A percentile compares a stretch with the other conserved stretches of the same genome.
These are phyloP conservation scores for Caranx ignobilis DNA, from an alignment of 2,113 vertebrate genomes.

Conservation along the genomic window DNA sequence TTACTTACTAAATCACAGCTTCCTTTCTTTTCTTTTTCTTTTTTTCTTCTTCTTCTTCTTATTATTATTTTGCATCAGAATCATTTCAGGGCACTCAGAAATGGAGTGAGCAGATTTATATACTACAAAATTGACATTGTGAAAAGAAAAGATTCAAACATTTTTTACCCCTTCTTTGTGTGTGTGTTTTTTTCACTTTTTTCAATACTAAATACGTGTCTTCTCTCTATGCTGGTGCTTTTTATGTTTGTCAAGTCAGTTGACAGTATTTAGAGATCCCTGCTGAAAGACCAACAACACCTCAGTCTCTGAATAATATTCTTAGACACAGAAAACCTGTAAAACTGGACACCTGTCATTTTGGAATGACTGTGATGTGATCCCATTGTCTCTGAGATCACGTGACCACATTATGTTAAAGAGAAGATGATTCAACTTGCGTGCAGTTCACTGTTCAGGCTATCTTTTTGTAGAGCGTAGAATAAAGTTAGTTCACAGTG, in stretches of 20 bases:
- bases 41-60: too few relatives aligned
- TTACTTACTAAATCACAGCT: too few relatives aligned
- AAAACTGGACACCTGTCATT: conserved; percentile 51
- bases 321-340: conserved; percentile 59
- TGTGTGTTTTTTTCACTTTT: too few relatives aligned
- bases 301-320: neutral
- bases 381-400: conserved; percentile 56
- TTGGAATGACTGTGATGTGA: conserved; percentile 54
- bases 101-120: neutral
- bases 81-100: too few relatives aligned
- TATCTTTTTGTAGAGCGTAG: neutral
- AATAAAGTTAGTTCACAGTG: neutral
- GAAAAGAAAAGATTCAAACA: too few relatives aligned
- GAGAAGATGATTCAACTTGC: conserved; percentile 1
- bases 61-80: too few relatives aligned
- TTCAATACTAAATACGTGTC: too few relatives aligned
- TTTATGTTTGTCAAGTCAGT: neutral
- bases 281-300: neutral
- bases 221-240: neutral
- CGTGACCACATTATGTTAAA: conserved; percentile 44
- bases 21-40: too few relatives aligned
- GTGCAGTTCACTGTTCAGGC: neutral
- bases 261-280: neutral
- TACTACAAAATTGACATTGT: neutral
- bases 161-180: too few relatives aligned